phyloP scores from a whole-genome alignment of 2,797 vertebrate genomes.

The Todus mexicanus region DNA sequence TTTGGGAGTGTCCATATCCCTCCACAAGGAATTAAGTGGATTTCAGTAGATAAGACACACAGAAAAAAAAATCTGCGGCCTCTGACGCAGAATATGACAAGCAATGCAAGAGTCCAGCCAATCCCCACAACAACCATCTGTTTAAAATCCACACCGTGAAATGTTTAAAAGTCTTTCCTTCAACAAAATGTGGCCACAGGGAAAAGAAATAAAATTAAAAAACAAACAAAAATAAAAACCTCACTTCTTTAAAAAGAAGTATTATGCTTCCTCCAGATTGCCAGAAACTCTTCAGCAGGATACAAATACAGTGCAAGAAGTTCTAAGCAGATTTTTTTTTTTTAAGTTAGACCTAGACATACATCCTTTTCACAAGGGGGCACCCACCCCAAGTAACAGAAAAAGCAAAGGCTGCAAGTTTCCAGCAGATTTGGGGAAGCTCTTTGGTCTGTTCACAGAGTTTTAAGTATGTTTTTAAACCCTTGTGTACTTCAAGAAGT shows the following conservation, averaged over 20 bases:
- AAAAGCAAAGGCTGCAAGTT: background rate
- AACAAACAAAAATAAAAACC: too few relatives aligned
- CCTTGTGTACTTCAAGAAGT: background rate
- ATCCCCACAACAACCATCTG: background rate
- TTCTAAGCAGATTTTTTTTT: background rate
- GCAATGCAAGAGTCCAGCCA: background rate
- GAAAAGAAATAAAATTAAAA: background rate
- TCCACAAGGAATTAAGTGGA: background rate
- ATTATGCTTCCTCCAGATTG: background rate
- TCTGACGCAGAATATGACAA: background rate
- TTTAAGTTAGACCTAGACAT: background rate
- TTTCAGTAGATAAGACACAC: background rate
- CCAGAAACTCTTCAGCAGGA: background rate
- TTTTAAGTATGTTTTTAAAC: background rate
- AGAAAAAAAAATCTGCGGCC: background rate
- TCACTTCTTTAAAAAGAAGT: background rate
- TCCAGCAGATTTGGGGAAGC: background rate
- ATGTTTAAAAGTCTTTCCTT: conserved; percentile 19
- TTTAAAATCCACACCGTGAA: background rate
- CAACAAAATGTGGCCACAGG: background rate
- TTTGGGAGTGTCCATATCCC: background rate
- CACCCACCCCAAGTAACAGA: background rate
- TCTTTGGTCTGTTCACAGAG: background rate
- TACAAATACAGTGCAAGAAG: too few relatives aligned
- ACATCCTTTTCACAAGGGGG: background rate